Base-by-base conservation (phyloP, 2,113 vertebrate genomes). In the Mirounga angustirostris region DNA sequence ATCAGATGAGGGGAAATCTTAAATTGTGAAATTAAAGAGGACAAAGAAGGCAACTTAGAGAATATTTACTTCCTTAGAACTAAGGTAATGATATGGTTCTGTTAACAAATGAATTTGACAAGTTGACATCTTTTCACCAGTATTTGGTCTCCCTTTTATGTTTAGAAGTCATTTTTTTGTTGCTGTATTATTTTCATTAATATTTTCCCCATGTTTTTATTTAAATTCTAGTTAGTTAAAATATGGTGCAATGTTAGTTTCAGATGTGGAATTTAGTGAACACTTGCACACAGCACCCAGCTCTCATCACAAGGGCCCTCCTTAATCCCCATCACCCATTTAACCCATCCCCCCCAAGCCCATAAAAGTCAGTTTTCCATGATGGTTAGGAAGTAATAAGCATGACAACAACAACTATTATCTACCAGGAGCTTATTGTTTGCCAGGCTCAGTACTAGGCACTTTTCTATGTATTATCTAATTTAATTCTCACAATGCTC, bases 21-120 rank as follows among this genome's bases (percentile, higher is more conserved):
- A 63, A 79, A 73, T 58, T 87, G n/a, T 69, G 36, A 69, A 93
- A 91, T 87, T 91, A 63, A 85, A 58, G 30, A 96, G 63, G 73
- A 52, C 26, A 91, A 83, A 88, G 74, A 50, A 96, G 46, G 15
- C 1, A 50, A 65, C 4, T 59, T 46, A 59, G 52, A 85, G 88
- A 88, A 79, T n/a, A 18, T 78, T 85, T 78, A 89, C n/a, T 52
- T 88, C n/a, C 46, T 36, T 93, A 95, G 54, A 90, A 54, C 52
- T 59, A 40, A 61, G 56, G 21, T 46, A 61, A 52, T 79, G 15
- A n/a, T 28, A 50, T 21, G 30, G 18, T 73, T 96, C 71, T 94
- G 50, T 50, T 83, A 92, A 40, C 22, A 91, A 88, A 85, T 58
- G 36, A 54, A 56, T 73, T 87, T 67, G 54, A 80, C 90, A 91